Conservation (phyloP, 2,797 vertebrate species). For the Harpagifer antarcticus region DNA sequence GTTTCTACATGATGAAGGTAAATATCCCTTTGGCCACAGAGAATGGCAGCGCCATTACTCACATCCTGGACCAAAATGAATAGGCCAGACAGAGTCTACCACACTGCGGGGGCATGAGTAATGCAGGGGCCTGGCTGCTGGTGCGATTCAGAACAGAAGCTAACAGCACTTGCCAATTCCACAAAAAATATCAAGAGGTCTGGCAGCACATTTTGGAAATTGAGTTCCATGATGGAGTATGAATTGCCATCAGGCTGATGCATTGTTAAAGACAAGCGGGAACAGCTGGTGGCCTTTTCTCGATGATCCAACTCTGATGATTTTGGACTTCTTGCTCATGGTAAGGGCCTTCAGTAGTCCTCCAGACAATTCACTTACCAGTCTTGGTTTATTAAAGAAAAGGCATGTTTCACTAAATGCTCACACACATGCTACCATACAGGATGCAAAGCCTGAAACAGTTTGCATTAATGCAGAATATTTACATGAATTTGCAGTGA, state of each 20-base stretch:
- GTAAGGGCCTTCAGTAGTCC: slow-evolving; percentile 24
- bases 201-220: slow-evolving; percentile 77
- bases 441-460: slow-evolving; percentile 44
- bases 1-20: slow-evolving; percentile 76
- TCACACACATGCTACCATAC: slow-evolving; percentile 20
- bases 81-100: slow-evolving; percentile 74
- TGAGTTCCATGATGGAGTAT: slow-evolving; percentile 71
- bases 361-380: slow-evolving; percentile 5
- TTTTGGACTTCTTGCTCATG: slow-evolving; percentile 47
- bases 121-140: slow-evolving; percentile 71
- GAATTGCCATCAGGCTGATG: slow-evolving; percentile 70
- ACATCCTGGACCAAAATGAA: slow-evolving; percentile 73
- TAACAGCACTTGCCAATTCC: slow-evolving; percentile 74
- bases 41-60: slow-evolving; percentile 76
- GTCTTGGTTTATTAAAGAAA: background rate
- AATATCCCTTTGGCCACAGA: slow-evolving; percentile 70
- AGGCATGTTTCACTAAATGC: background rate
- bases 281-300: slow-evolving; percentile 77
- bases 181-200: slow-evolving; percentile 81
- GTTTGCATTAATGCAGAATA: slow-evolving; percentile 59
- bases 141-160: slow-evolving; percentile 74
- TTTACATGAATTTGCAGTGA: slow-evolving; percentile 70
- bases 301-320: slow-evolving; percentile 71
- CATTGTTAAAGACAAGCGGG: slow-evolving; percentile 70
- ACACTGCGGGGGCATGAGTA: slow-evolving; percentile 74